Base-by-base conservation (phyloP, 2,888 invertebrate genomes). In the Acrocera orbiculus region DNA sequence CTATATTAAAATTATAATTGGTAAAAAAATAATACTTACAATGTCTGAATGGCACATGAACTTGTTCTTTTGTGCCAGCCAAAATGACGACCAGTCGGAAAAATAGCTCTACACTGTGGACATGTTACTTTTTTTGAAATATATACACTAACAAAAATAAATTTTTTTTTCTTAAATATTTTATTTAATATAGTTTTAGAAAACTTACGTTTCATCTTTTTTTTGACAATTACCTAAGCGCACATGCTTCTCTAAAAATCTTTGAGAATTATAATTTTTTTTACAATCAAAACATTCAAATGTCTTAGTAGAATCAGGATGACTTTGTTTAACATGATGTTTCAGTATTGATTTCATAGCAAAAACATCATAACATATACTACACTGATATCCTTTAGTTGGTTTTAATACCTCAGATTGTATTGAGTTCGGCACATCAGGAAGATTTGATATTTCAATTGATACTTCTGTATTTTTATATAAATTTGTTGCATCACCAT, bases 11-110 rank as follows among this genome's bases (percentile, higher is more conserved):
- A n/a, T n/a, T n/a, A n/a, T n/a, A n/a, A n/a, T n/a, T n/a, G n/a
- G n/a, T n/a, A n/a, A n/a, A n/a, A n/a, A n/a, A n/a, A n/a, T 14
- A 13, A 16, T 15, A 26, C 23, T 25, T 17, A 13, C 23, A 20
- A 20, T 10, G 3, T n/a, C 39, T n/a, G n/a, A n/a, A n/a, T n/a
- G n/a, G n/a, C n/a, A 25, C 58, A 58, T 4, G 6, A 19, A 5
- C 58, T 58, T 13, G 58, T 56, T 36, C 59, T 53, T 35, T 58
- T 58, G 34, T 58, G 58, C 58, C 58, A 58, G 20, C 59, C 58
- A 32, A 58, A 45, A 43, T 58, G 58, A 43, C 58, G 58, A 34
- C 59, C 58, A 22, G 59, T 56, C 16, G 59, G 57, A 27, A 58
- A 58, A 28, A 54, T 47, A 14, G 53, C 52, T 44, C 56, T 52